Percentiles rank a stretch among this genome's conserved stretches.
Conservation (phyloP, 2,113 vertebrate genomes). For the Carlito syrichta region DNA sequence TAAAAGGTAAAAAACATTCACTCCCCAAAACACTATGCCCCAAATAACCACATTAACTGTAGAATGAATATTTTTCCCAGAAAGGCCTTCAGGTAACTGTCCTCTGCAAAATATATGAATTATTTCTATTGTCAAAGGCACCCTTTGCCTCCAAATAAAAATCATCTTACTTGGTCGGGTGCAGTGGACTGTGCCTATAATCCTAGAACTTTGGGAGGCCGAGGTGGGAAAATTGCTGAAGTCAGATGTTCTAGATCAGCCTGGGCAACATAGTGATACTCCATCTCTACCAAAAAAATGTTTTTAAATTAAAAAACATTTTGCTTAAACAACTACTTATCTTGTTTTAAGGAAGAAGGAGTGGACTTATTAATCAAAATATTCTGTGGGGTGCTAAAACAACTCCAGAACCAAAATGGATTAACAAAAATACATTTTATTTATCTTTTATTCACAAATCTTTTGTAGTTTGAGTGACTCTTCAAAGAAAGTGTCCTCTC, state of each 20-base stretch:
- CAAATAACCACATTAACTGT: neutral
- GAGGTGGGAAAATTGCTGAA: too few relatives aligned
- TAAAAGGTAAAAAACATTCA: neutral
- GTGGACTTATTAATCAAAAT: neutral
- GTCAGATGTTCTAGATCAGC: too few relatives aligned
- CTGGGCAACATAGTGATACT: too few relatives aligned
- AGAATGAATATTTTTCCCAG: neutral
- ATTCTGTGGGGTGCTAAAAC: too few relatives aligned
- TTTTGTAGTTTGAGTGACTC: neutral
- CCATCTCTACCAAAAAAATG: too few relatives aligned
- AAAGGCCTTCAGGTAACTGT: neutral
- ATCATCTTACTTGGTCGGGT: too few relatives aligned
- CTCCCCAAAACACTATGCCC: neutral
- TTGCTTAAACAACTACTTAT: neutral
- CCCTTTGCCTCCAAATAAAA: neutral
- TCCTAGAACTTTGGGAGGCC: too few relatives aligned
- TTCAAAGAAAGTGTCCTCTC: neutral
- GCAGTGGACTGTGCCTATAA: too few relatives aligned
- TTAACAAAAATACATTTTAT: neutral
- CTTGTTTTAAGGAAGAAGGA: neutral
- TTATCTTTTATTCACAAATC: neutral
- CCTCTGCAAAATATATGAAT: neutral
- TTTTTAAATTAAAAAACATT: neutral
- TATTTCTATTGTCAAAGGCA: neutral
- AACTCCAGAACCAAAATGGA: neutral